Base-by-base conservation (phyloP, 2,888 invertebrate genomes). In the Orchesella flavescens region DNA sequence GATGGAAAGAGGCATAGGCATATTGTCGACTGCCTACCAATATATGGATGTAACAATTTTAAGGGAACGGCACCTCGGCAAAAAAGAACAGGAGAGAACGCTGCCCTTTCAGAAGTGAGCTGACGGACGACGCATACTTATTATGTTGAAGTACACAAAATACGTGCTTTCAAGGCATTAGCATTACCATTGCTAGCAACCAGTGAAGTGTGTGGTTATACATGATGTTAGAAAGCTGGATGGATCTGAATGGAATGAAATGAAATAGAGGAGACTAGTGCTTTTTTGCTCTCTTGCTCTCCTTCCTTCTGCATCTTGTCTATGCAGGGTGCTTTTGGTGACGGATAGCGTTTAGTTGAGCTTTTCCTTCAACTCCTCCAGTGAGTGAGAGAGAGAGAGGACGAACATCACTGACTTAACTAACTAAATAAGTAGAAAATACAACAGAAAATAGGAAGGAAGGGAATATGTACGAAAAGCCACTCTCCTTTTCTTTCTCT, bases 41-140 rank as follows among this genome's bases (percentile, higher is more conserved):
- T 24, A 15, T 61, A 24, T 61, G 61, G 24, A 19, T 21, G 19
- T 57, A 19, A 19, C n/a, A 17, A 24, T 74, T 77, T 55, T 19
- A 77, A 77, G 76, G 68, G 76, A 77, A 71, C 78, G 63, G 71
- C 78, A 78, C 69, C 71, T 78, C 61, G 69, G 68, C 12, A 57
- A 61, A 21, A 23, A 24, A 76, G 59, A 72, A 63, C 72, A 21
- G 72, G 55, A 79, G 72, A 63, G 65, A 72, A 72, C 78, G 61
- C 43, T 71, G 71, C 78, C 78, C 78, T 72, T 63, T 79, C 43
- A 23, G 43, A 17, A 34, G 5, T 21, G 15, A 68, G 55, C 66
- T 24, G 69, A 69, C 34, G 43, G 57, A 73, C 66, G 61, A 59
- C 59, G 77, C 76, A 76, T 63, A 63, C 74, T 74, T 43, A 43